These are phyloP conservation scores for Lophius piscatorius DNA, from an alignment of 2,113 vertebrate species.

Conservation along the genomic window DNA sequence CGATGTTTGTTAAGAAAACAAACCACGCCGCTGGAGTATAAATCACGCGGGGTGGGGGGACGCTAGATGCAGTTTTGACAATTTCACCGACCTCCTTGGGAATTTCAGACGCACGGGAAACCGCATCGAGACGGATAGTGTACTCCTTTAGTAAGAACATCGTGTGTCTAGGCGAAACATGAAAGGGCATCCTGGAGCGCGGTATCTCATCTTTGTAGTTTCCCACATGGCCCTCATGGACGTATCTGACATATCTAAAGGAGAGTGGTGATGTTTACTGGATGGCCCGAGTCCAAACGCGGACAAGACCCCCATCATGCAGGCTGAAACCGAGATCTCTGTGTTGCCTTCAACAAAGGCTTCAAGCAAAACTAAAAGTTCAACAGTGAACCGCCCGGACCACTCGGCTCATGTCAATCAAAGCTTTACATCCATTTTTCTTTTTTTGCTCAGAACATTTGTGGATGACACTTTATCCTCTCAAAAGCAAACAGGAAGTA, in stretches of 20 bases:
- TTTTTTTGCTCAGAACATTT: no score
- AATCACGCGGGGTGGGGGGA: conserved; percentile 34
- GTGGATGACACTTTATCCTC: no score
- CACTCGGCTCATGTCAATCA: conserved; percentile 16
- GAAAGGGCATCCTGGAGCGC: conserved; percentile 60
- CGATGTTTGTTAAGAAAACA: conserved; percentile 64
- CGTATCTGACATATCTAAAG: conserved; percentile 68
- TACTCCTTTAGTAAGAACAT: conserved; percentile 58
- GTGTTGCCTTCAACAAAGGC: conserved; percentile 55
- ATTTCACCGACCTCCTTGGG: conserved; percentile 44
- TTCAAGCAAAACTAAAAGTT: conserved; percentile 30
- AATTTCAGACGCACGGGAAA: conserved; percentile 45
- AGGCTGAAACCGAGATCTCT: conserved; percentile 51
- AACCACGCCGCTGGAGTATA: conserved; percentile 32
- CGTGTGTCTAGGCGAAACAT: conserved; percentile 56
- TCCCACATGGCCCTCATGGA: conserved; percentile 75
- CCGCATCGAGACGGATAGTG: conserved; percentile 46
- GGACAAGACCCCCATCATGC: conserved; percentile 60
- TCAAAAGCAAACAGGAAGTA: no score
- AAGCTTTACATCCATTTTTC: neutral
- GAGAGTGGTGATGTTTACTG: conserved; percentile 71
- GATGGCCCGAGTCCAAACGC: conserved; percentile 68
- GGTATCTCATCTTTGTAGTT: conserved; percentile 67
- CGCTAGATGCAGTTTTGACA: conserved; percentile 47
- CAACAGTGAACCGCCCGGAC: conserved; percentile 41